These are phyloP conservation scores for Linnaemya vulpina DNA, from an alignment of 2,888 invertebrate genomes.

Conservation along the genomic window DNA sequence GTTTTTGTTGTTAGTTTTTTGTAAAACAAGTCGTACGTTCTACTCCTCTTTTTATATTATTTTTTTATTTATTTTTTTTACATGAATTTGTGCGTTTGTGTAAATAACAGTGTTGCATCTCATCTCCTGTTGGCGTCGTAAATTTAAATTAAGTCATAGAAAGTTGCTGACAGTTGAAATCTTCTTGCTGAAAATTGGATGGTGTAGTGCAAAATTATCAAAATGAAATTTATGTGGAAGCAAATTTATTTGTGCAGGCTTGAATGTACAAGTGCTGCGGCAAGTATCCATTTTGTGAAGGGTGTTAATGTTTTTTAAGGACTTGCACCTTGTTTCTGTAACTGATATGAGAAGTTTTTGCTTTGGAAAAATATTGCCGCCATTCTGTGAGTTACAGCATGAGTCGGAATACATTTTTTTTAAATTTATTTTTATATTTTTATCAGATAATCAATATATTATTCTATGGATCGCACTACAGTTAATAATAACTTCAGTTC, in stretches of 20 bases:
- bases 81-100: constrained; percentile 62
- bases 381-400: too few relatives aligned
- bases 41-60: constrained; percentile 22
- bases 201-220: constrained; percentile 58
- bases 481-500: too few relatives aligned
- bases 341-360: too few relatives aligned
- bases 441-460: too few relatives aligned
- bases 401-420: too few relatives aligned
- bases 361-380: too few relatives aligned
- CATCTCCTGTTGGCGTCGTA: constrained; percentile 70
- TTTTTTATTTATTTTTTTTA: constrained; percentile 7
- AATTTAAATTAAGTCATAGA: constrained; percentile 72
- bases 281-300: constrained; percentile 1
- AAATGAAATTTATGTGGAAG: neutral
- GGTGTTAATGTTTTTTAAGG: neutral
- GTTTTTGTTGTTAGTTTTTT: constrained; percentile 51
- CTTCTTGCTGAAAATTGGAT: constrained; percentile 70
- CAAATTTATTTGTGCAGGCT: neutral
- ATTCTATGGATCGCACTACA: too few relatives aligned
- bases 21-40: constrained; percentile 60
- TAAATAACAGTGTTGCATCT: constrained; percentile 64
- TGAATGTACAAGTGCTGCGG: neutral
- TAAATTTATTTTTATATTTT: too few relatives aligned
- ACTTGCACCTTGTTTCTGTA: too few relatives aligned
- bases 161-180: constrained; percentile 71